A percentile compares a stretch with the other conserved stretches of the same genome.
Conservation (phyloP, 1,140 invertebrate species). For the Drosophila saltans region DNA sequence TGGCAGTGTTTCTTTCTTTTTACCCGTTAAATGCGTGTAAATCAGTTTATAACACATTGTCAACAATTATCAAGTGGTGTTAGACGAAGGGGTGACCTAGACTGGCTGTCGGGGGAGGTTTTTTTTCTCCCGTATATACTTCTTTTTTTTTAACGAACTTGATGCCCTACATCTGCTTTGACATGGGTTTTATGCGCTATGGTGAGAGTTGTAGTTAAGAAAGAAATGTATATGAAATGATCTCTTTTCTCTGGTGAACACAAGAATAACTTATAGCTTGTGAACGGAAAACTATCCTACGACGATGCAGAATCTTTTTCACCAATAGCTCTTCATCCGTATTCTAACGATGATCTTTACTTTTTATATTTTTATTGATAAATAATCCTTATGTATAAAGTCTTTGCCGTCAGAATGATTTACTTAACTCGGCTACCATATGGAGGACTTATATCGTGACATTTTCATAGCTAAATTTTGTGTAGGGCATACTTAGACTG, state of each 20-base stretch:
- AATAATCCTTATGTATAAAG: too few relatives aligned
- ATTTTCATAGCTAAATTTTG: not conserved
- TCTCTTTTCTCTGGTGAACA: too few relatives aligned
- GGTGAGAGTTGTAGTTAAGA: constrained; percentile 2
- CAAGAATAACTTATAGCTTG: too few relatives aligned
- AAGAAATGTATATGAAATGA: not conserved
- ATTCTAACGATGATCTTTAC: too few relatives aligned
- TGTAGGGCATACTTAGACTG: constrained; percentile 23
- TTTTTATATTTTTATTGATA: too few relatives aligned
- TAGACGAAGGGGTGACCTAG: constrained; percentile 25
- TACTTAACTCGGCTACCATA: not conserved
- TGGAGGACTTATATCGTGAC: not conserved
- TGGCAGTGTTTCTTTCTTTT: constrained; percentile 69
- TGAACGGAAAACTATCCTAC: too few relatives aligned
- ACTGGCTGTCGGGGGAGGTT: constrained; percentile 1
- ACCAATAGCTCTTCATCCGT: too few relatives aligned
- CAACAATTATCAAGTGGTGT: constrained; percentile 78
- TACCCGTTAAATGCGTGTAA: constrained; percentile 76
- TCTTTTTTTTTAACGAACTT: constrained; percentile 3
- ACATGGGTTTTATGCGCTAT: not conserved
- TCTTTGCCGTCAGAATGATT: not conserved
- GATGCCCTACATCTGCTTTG: constrained; percentile 20
- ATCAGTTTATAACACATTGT: constrained; percentile 82
- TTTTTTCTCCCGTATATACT: constrained; percentile 21
- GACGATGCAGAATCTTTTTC: too few relatives aligned